Percentiles rank a stretch among this genome's conserved stretches.
Conservation (phyloP, 2,888 invertebrate species). For the Blera fallax region DNA sequence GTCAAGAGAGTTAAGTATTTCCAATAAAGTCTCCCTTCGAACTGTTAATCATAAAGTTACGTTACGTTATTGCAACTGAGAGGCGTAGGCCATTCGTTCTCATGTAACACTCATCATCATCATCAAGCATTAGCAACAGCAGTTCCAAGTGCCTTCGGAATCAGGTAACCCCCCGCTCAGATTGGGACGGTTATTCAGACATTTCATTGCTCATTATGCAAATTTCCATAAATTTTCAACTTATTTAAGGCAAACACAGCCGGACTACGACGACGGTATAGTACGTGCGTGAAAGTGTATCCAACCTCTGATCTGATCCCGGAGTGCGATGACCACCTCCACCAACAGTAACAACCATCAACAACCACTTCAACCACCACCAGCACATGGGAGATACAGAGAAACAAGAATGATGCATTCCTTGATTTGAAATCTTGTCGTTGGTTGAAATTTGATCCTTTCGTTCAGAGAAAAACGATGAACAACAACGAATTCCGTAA, state of each 20-base stretch:
- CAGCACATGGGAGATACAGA: background rate
- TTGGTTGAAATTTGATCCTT: slow-evolving; percentile 71
- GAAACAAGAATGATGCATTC: slow-evolving; percentile 71
- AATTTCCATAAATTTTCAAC: slow-evolving; percentile 63
- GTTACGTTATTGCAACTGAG: slow-evolving; percentile 49
- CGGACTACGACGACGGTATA: background rate
- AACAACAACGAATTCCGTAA: slow-evolving; percentile 70
- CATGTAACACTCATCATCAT: slow-evolving; percentile 40
- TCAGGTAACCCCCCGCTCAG: background rate
- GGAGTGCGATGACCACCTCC: slow-evolving; percentile 67
- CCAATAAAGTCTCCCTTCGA: slow-evolving; percentile 56
- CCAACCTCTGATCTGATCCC: slow-evolving; percentile 46
- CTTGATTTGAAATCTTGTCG: slow-evolving; percentile 72
- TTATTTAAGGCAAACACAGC: slow-evolving; percentile 17
- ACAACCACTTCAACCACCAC: background rate
- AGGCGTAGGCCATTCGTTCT: slow-evolving; percentile 11
- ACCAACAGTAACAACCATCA: slow-evolving; percentile 28
- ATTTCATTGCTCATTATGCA: slow-evolving; percentile 53
- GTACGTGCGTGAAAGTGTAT: slow-evolving; percentile 35
- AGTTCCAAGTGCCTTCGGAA: background rate
- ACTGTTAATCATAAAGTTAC: slow-evolving; percentile 53
- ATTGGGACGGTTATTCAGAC: slow-evolving; percentile 19
- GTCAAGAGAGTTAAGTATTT: slow-evolving; percentile 44
- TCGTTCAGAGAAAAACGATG: slow-evolving; percentile 58
- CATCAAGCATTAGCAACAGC: slow-evolving; percentile 1